Percentiles rank a stretch among this genome's conserved stretches.
These are phyloP conservation scores for Trigoniulus corallinus DNA, from an alignment of 1,140 invertebrate species.

Conservation along the genomic window DNA sequence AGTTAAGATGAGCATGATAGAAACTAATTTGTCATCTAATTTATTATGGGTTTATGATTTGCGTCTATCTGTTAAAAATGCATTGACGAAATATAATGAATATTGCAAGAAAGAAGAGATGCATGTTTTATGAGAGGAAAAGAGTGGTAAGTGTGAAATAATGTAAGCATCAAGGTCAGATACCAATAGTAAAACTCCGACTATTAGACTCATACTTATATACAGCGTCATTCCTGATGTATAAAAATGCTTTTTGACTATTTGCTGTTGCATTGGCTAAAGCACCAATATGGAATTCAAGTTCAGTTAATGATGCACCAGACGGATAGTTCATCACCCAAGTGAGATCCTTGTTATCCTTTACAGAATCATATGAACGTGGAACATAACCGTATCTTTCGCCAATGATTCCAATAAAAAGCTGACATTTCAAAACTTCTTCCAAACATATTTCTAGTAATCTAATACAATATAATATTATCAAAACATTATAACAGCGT, in stretches of 20 bases:
- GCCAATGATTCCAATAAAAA: conserved; percentile 31
- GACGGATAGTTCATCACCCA: conserved; percentile 24
- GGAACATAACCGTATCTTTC: conserved; percentile 23
- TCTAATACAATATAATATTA: conserved; percentile 10
- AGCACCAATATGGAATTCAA: conserved; percentile 28
- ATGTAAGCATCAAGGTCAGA: no score
- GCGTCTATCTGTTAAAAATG: no score
- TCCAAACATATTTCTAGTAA: conserved; percentile 26
- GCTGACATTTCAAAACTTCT: conserved; percentile 26
- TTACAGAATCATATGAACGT: conserved; percentile 12
- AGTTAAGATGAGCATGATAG: no score
- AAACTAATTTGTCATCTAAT: no score
- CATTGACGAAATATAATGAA: conserved; percentile 17
- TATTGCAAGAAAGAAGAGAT: conserved; percentile 12
- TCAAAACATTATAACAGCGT: conserved; percentile 6
- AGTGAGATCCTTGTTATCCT: conserved; percentile 21
- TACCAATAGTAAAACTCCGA: background rate
- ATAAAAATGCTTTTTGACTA: conserved; percentile 26
- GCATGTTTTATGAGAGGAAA: no score
- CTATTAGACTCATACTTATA: conserved; percentile 9
- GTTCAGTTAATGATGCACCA: conserved; percentile 30
- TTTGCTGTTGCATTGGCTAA: conserved; percentile 15
- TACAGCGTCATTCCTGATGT: conserved; percentile 20
- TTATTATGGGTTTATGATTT: no score
- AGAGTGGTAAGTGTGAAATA: no score